Percentiles rank a stretch among this genome's conserved stretches.
phyloP scores from a whole-genome alignment of 1,140 invertebrate genomes.

The Hycleus cichorii region DNA sequence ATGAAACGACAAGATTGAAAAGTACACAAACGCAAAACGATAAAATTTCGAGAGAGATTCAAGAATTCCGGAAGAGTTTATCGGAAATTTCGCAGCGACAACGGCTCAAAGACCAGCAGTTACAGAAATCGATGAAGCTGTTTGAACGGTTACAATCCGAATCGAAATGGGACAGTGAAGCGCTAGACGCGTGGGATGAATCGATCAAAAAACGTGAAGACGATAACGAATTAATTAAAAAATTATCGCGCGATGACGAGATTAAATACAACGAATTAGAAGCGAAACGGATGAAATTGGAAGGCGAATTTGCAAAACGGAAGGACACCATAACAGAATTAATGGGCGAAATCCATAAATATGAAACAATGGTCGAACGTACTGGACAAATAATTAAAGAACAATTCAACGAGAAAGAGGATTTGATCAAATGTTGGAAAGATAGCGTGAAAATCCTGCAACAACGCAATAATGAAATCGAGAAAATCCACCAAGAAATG shows the following conservation, averaged over 20 bases:
- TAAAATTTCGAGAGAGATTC: slow-evolving; percentile 45
- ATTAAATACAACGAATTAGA: slow-evolving; percentile 52
- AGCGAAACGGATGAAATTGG: slow-evolving; percentile 45
- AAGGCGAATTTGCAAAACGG: slow-evolving; percentile 45
- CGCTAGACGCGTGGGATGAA: slow-evolving; percentile 54
- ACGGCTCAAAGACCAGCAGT: slow-evolving; percentile 26
- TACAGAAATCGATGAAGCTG: slow-evolving; percentile 43
- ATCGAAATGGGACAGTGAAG: slow-evolving; percentile 53
- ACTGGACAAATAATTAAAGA: slow-evolving; percentile 35
- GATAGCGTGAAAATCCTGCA: slow-evolving; percentile 47
- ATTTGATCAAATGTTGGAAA: slow-evolving; percentile 42
- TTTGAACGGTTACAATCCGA: slow-evolving; percentile 50
- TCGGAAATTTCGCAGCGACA: slow-evolving; percentile 44
- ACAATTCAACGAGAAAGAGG: slow-evolving; percentile 29
- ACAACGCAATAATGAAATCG: slow-evolving; percentile 48
- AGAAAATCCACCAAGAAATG: slow-evolving; percentile 39
- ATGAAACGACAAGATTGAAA: slow-evolving; percentile 51
- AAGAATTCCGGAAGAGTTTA: slow-evolving; percentile 45
- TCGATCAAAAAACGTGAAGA: slow-evolving; percentile 51
- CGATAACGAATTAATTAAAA: slow-evolving; percentile 53
- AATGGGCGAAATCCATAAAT: slow-evolving; percentile 44
- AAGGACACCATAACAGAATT: slow-evolving; percentile 43
- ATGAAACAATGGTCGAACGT: slow-evolving; percentile 47
- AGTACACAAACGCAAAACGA: slow-evolving; percentile 45
- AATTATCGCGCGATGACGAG: slow-evolving; percentile 55